Base-by-base conservation (phyloP, 1,140 invertebrate species). In the Drosophila nebulosa region DNA sequence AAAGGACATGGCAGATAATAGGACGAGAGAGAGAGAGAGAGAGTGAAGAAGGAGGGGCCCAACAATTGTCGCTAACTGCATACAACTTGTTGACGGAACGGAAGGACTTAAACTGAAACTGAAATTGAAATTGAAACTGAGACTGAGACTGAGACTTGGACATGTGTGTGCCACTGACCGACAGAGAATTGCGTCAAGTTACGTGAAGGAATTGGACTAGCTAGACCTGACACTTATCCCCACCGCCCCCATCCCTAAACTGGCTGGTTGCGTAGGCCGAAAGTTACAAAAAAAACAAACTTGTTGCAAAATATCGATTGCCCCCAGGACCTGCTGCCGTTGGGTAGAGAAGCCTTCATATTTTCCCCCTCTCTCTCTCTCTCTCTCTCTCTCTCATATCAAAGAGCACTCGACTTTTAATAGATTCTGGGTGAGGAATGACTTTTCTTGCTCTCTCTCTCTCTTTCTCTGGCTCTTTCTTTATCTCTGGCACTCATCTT, bases 221-320 rank as follows among this genome's bases (percentile, higher is more conserved):
- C 16, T 35, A 58, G 56, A 21, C 55, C 16, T 18, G 12, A 57
- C n/a, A 30, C 26, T 18, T 16, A 53, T 30, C 14, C 26, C 6
- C 26, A 7, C 10, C 46, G 22, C 46, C 36, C 12, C 50, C 30
- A 69, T 75, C 27, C 7, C 6, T n/a, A n/a, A 30, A 30, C 63
- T 55, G 36, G 46, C 53, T 74, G 51, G 30, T 9, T 69, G 71
- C 62, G 66, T 70, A 65, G 65, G 70, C 65, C 70, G 60, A 16
- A 59, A 59, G n/a, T n/a, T n/a, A n/a, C n/a, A 68, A 18, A n/a
- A 32, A 26, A 26, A 24, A 36, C 52, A 64, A 56, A 86, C 78
- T 86, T 88, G 83, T 86, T 86, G 83, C 83, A 73, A 86, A 46
- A 83, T 76, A 86, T 86, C 83, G 83, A 88, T 86, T 86, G 67